Percentiles rank a stretch among this genome's conserved stretches.
Conservation (phyloP, 2,113 vertebrate genomes). For the Nothoprocta perdicaria region DNA sequence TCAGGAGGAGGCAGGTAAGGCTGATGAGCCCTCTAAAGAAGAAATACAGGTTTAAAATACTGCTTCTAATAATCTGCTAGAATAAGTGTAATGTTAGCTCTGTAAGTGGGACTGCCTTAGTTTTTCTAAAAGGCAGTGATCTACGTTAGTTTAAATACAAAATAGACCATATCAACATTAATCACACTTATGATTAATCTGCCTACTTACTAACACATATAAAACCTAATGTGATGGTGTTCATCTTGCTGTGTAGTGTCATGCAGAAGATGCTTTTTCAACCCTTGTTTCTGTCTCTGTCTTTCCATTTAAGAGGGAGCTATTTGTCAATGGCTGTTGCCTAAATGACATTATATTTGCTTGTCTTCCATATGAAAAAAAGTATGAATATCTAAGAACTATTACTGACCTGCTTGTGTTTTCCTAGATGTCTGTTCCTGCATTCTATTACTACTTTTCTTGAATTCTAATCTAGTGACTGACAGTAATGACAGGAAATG, state of each 20-base stretch:
- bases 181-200: fast-evolving
- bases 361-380: background rate
- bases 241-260: background rate
- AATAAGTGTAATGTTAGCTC: background rate
- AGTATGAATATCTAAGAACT: background rate
- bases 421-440: background rate
- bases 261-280: background rate
- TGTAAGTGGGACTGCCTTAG: background rate
- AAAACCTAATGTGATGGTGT: background rate
- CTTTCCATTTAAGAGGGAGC: background rate
- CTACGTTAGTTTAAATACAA: background rate
- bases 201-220: background rate
- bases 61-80: background rate
- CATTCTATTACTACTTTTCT: conserved; percentile 6
- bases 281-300: background rate
- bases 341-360: background rate
- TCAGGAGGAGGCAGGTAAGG: background rate
- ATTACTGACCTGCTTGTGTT: background rate
- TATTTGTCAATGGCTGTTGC: background rate
- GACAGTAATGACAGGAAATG: conserved; percentile 40
- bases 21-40: background rate
- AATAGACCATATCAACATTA: no score
- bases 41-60: background rate
- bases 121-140: background rate
- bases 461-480: conserved; percentile 9